phyloP scores from a whole-genome alignment of 2,888 invertebrate species.

The Parnassius smintheus region DNA sequence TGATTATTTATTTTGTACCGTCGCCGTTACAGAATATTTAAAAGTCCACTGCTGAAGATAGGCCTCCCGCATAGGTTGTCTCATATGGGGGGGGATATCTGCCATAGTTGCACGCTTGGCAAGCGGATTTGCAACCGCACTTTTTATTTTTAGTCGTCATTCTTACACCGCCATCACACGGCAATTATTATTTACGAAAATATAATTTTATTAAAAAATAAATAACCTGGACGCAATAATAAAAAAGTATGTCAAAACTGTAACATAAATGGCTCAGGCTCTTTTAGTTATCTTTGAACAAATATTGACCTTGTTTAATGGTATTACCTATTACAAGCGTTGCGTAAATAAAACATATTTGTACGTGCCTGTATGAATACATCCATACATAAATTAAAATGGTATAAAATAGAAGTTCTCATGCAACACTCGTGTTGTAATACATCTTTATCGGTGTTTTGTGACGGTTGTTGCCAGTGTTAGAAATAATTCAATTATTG shows the following conservation, averaged over 20 bases:
- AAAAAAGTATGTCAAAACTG: neutral
- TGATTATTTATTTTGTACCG: too few species aligned
- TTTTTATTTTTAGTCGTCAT: too few species aligned
- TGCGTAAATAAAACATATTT: constrained; percentile 5
- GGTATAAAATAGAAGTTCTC: constrained; percentile 7
- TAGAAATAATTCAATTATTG: constrained; percentile 16
- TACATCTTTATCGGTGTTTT: constrained; percentile 17
- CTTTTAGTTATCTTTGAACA: constrained; percentile 13
- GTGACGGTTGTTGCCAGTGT: constrained; percentile 3
- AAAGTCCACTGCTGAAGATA: too few species aligned
- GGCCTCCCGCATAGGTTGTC: too few species aligned
- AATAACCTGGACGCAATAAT: constrained; percentile 11
- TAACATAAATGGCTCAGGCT: constrained; percentile 4
- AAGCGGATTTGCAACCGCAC: too few species aligned
- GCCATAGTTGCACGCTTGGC: too few species aligned
- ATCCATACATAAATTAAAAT: constrained; percentile 5
- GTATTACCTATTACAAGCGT: constrained; percentile 4
- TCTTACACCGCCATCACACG: too few species aligned
- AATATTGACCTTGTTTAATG: constrained; percentile 14
- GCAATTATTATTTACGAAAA: too few species aligned
- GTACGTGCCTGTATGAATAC: constrained; percentile 17
- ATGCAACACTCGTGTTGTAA: constrained; percentile 17
- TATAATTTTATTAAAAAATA: too few species aligned
- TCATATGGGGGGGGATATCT: too few species aligned
- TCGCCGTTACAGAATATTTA: too few species aligned